Conservation (phyloP, 2,888 invertebrate genomes). For the Resseliella maxima region DNA sequence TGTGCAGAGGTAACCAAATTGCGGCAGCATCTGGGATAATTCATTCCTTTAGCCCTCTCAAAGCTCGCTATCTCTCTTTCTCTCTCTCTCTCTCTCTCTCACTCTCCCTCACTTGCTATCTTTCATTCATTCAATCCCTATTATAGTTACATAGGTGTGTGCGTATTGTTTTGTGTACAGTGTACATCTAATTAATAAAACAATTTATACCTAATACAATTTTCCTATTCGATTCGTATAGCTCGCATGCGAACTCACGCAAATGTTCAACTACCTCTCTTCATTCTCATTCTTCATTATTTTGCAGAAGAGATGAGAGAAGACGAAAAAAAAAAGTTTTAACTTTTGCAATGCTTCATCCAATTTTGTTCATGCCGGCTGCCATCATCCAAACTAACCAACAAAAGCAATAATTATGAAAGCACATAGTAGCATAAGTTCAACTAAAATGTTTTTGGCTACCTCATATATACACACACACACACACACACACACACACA, state of each 20-base stretch:
- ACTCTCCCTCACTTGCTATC: too few species aligned
- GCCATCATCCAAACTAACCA: background rate
- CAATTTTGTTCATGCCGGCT: background rate
- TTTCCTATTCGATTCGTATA: conserved; percentile 15
- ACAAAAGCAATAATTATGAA: background rate
- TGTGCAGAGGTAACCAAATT: background rate
- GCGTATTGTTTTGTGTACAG: background rate
- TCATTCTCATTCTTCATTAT: background rate
- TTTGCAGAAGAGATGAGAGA: too few species aligned
- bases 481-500: too few species aligned
- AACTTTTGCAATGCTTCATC: conserved; percentile 3
- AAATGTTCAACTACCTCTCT: background rate
- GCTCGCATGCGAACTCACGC: background rate
- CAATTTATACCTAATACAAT: conserved; percentile 27
- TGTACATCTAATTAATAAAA: conserved; percentile 38
- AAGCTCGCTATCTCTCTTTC: too few species aligned
- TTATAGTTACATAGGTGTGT: background rate
- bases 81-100: too few species aligned
- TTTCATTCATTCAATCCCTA: background rate
- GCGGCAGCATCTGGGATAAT: conserved; percentile 17
- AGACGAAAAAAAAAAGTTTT: background rate
- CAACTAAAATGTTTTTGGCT: background rate
- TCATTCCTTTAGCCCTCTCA: too few species aligned
- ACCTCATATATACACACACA: too few species aligned
- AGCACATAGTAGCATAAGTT: background rate